Evolutionary conservation across 2,888 invertebrate genomes (phyloP).

Genomic region (Pseudococcus viburni): DNA sequence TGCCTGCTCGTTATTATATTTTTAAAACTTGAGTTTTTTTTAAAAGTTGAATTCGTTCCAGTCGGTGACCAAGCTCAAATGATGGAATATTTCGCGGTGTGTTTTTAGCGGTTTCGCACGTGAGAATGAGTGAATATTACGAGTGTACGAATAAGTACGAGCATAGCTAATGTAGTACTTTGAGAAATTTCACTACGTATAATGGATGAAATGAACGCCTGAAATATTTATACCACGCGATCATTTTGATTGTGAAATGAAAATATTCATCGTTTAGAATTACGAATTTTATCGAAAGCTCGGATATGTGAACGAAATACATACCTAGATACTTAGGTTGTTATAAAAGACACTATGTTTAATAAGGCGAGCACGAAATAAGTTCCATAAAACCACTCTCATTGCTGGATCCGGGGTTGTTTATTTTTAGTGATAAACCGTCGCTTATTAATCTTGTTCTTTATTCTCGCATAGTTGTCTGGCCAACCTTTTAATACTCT

Average conservation of each 20-base stretch:
- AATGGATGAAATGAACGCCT: too few relatives aligned
- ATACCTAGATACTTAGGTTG: background rate
- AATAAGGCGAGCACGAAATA: slow-evolving; percentile 13
- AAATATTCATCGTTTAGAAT: too few relatives aligned
- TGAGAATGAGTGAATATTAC: background rate
- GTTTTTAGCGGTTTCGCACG: background rate
- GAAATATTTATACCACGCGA: too few relatives aligned
- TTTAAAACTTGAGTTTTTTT: background rate
- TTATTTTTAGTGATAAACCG: slow-evolving; percentile 32
- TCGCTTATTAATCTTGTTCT: slow-evolving; percentile 39
- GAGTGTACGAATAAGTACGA: background rate
- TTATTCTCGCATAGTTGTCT: slow-evolving; percentile 33
- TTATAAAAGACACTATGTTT: background rate
- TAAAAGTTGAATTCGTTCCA: background rate
- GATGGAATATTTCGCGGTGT: background rate
- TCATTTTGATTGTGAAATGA: too few relatives aligned
- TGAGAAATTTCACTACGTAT: too few relatives aligned
- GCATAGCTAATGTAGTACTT: background rate
- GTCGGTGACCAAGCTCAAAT: background rate
- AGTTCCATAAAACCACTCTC: background rate
- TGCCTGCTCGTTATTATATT: slow-evolving; percentile 7
- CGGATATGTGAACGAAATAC: too few relatives aligned
- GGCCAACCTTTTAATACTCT: slow-evolving; percentile 29
- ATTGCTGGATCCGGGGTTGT: background rate
- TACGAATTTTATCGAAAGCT: too few relatives aligned